Conservation (phyloP, 2,797 vertebrate genomes). For the Argya squamiceps region DNA sequence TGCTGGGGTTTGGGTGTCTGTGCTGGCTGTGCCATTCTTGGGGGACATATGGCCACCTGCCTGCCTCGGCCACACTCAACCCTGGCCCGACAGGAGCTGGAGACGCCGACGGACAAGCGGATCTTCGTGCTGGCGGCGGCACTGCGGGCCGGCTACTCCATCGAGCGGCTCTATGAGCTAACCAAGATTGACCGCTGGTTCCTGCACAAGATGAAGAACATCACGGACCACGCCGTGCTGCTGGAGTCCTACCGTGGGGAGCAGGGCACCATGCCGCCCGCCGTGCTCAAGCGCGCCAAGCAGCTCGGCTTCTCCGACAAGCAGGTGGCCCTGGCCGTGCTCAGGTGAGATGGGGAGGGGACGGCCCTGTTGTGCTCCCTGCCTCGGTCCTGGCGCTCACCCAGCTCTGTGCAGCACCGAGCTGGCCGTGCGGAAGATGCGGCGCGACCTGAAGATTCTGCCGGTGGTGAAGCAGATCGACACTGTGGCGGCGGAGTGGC, state of each 20-base stretch:
- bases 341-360: slow-evolving; percentile 80
- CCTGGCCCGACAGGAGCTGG: slow-evolving; percentile 83
- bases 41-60: accelerated
- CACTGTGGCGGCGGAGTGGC: slow-evolving; percentile 97
- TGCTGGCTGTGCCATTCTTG: accelerated
- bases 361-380: accelerated
- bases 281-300: slow-evolving; percentile 88
- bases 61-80: not conserved
- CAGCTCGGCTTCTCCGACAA: slow-evolving; percentile 97
- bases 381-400: accelerated
- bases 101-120: slow-evolving; percentile 94
- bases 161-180: slow-evolving; percentile 90
- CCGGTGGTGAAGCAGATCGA: slow-evolving; percentile 97
- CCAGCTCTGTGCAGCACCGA: slow-evolving; percentile 83
- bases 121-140: slow-evolving; percentile 95
- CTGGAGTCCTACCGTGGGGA: slow-evolving; percentile 85
- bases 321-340: slow-evolving; percentile 91
- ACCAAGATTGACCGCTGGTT: slow-evolving; percentile 98
- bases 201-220: slow-evolving; percentile 96
- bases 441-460: slow-evolving; percentile 88
- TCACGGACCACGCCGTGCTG: slow-evolving; percentile 83
- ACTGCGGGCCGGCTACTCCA: slow-evolving; percentile 84
- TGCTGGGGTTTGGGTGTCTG: accelerated
- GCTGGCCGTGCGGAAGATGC: slow-evolving; percentile 91
- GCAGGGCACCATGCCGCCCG: slow-evolving; percentile 80